These are phyloP conservation scores for Procapra przewalskii DNA, from an alignment of 2,113 vertebrate species.

Conservation along the genomic window DNA sequence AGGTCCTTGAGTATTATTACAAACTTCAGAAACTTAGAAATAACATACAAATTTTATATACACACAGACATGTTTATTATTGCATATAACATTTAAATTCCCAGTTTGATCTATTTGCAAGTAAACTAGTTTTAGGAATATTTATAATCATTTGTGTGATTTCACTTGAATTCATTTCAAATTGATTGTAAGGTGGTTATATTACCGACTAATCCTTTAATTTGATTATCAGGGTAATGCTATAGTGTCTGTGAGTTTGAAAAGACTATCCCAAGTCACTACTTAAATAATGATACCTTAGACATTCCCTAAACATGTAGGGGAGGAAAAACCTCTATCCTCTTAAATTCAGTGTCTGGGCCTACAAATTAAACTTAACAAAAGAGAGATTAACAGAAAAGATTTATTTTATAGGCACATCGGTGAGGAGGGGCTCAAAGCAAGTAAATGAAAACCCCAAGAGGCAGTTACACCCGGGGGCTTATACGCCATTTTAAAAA, in stretches of 20 bases:
- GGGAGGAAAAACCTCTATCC: not conserved
- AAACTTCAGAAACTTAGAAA: not conserved
- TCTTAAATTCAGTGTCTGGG: not conserved
- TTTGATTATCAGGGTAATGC: conserved; percentile 36
- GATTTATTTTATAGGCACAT: not conserved
- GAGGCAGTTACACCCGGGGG: not conserved
- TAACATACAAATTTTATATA: not conserved
- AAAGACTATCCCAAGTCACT: not conserved
- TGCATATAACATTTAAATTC: conserved; percentile 1
- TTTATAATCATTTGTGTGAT: conserved; percentile 23
- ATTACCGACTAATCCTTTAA: conserved; percentile 15
- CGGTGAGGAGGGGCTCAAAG: not conserved
- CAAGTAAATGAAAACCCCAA: not conserved
- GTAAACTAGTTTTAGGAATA: conserved; percentile 44
- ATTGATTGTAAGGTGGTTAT: not conserved
- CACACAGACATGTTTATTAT: conserved; percentile 10
- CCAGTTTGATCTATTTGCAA: conserved; percentile 22
- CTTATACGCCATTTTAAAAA: not conserved
- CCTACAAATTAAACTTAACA: not conserved
- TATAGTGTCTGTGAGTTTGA: conserved; percentile 21
- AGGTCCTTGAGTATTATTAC: not conserved
- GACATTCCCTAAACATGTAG: not conserved
- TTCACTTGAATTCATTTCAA: not conserved
- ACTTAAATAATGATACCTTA: conserved; percentile 32
- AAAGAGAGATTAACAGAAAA: not conserved